These are phyloP conservation scores for Cassiopea xamachana DNA, from an alignment of 30 jellyfish, hydroid and myxozoan genomes.

Conservation along the genomic window DNA sequence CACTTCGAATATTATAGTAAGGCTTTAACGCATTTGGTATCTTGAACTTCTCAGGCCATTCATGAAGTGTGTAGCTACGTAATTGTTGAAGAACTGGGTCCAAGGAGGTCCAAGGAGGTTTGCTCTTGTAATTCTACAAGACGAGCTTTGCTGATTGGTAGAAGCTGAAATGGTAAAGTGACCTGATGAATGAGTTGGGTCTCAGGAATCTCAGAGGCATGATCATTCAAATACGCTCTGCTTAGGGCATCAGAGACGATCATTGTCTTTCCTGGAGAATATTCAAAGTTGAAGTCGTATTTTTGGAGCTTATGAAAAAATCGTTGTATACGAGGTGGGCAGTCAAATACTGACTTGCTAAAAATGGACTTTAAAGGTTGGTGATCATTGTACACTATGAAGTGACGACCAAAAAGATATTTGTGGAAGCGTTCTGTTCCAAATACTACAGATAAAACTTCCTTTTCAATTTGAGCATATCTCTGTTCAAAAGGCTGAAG, in stretches of 20 bases:
- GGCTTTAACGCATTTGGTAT: conserved; percentile 51
- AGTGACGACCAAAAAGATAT: conserved; percentile 56
- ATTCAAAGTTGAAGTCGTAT: conserved; percentile 30
- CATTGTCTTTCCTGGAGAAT: conserved; percentile 42
- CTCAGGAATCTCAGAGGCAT: conserved; percentile 29
- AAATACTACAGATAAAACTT: conserved; percentile 39
- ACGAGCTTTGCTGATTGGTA: conserved; percentile 52
- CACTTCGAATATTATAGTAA: conserved; percentile 57
- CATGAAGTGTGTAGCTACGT: conserved; percentile 38
- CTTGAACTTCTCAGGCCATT: conserved; percentile 48
- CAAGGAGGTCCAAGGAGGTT: conserved; percentile 21
- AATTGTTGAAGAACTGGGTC: conserved; percentile 44
- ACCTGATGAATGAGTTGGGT: conserved; percentile 8
- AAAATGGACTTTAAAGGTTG: conserved; percentile 63
- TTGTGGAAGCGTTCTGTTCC: conserved; percentile 33
- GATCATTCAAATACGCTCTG: conserved; percentile 25
- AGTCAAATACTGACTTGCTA: not conserved
- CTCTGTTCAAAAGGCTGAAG: conserved; percentile 35
- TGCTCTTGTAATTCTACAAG: conserved; percentile 20
- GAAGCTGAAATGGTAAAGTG: conserved; percentile 28
- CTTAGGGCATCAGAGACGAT: conserved; percentile 61
- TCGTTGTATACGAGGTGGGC: conserved; percentile 22
- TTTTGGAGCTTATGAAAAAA: conserved; percentile 31
- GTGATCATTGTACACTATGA: conserved; percentile 63
- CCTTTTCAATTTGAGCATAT: conserved; percentile 67